Conservation (phyloP, 2,888 invertebrate genomes). For the Drosophila melanosoma region DNA sequence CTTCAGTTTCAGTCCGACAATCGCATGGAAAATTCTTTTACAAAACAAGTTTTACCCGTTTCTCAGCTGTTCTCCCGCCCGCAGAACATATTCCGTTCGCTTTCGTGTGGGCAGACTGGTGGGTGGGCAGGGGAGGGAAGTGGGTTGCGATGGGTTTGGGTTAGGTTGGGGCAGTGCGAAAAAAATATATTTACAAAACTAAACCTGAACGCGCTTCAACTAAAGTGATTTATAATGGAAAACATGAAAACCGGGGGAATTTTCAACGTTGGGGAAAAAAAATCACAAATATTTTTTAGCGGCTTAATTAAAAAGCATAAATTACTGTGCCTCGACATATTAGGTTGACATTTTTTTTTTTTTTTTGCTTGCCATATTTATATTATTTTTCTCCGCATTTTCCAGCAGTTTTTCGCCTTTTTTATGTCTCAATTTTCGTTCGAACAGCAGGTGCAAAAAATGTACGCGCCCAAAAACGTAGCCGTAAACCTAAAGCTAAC, state of each 20-base stretch:
- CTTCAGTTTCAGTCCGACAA: conserved; percentile 56
- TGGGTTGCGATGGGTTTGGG: neutral
- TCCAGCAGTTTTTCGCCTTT: conserved; percentile 41
- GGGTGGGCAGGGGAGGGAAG: neutral
- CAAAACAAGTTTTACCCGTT: conserved; percentile 76
- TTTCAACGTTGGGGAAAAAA: conserved; percentile 37
- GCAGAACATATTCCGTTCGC: conserved; percentile 3
- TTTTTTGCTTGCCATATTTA: conserved; percentile 2
- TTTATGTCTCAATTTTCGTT: conserved; percentile 69
- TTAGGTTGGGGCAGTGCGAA: conserved; percentile 4
- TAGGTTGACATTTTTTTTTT: conserved; percentile 70
- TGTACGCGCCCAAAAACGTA: conserved; percentile 46
- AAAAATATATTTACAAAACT: conserved; percentile 23
- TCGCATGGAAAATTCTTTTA: conserved; percentile 75
- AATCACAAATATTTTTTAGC: conserved; percentile 58
- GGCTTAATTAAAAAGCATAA: conserved; percentile 74
- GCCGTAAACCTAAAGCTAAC: conserved; percentile 25
- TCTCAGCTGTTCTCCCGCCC: conserved; percentile 44
- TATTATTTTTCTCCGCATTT: conserved; percentile 38
- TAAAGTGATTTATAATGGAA: conserved; percentile 55
- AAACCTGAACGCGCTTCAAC: conserved; percentile 53
- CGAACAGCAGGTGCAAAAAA: conserved; percentile 75
- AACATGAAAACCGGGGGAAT: conserved; percentile 47
- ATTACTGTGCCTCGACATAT: conserved; percentile 65
- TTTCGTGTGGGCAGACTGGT: conserved; percentile 21